A percentile compares a stretch with the other conserved stretches of the same genome.
Conservation (phyloP, 2,113 vertebrate species). For the Dissostichus mawsoni region DNA sequence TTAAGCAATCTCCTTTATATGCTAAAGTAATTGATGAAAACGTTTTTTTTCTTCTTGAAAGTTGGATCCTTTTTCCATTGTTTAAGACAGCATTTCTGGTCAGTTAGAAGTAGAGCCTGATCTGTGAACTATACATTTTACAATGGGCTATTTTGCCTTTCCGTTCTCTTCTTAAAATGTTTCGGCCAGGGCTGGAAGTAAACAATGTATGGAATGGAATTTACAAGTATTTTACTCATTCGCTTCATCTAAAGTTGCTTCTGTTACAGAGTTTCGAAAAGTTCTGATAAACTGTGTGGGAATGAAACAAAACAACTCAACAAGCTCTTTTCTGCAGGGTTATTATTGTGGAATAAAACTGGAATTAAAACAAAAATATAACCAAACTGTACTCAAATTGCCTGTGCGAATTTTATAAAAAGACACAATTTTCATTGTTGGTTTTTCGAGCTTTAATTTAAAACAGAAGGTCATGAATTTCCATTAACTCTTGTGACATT, state of each 20-base stretch:
- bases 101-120: background rate
- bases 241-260: no score
- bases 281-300: background rate
- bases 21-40: background rate
- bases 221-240: background rate
- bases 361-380: no score
- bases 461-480: no score
- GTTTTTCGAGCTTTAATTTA: no score
- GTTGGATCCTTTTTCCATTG: background rate
- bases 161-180: background rate
- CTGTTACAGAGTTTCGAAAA: background rate
- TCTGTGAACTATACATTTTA: background rate
- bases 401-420: no score
- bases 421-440: no score
- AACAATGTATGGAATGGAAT: no score
- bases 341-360: no score
- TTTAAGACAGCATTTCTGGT: background rate
- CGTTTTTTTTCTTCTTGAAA: background rate
- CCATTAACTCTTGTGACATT: no score
- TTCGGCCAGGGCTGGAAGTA: background rate
- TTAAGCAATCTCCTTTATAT: background rate
- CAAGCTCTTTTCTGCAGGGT: no score
- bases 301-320: background rate
- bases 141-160: background rate
- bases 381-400: no score